Evolutionary conservation across 2,797 vertebrate genomes (phyloP), one percentile per base, ranked within the genome.

Genomic region (Phoeniculus purpureus): DNA sequence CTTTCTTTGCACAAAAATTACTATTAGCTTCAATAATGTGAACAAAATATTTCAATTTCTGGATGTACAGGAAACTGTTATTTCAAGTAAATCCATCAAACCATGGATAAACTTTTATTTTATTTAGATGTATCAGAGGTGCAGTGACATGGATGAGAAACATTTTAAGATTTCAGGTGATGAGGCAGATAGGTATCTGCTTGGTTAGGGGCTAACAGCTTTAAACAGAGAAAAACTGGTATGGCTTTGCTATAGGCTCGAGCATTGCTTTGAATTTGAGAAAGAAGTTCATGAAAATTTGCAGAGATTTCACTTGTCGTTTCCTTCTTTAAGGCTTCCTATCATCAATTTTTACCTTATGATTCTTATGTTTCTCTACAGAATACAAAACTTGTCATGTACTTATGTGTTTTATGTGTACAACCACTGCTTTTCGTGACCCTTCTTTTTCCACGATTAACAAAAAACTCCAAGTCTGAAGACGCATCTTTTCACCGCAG

Each of bases 371-470:
- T 37, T 59, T 58, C 32, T 25, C 15, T 10, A 2, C 22, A 15
- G 22, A 55, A 51, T 8, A 9, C 25, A 23, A 31, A 59, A 50
- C 0, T 0, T 31, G 25, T 50, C 12, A 3, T 0, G 3, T 2
- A 13, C 32, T 50, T 25, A 17, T 0, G 3, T 4, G 6, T 40
- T 78, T 47, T 17, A 76, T 14, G 1, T 0, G 7, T 1, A 52
- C 59, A 31, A 3, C 17, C n/a, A 14, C 32, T 26, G 32, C 27
- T 59, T n/a, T 16, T 55, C 32, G 58, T 67, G 45, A 7, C 14
- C 31, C 5, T 47, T 37, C 34, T 20, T 40, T 7, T 78, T 48
- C 25, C 9, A 37, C 4, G 3, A 45, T 18, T 40, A 51, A 25
- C 10, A 21, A 56, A 81, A 54, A 23, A 7, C 32, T 50, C 31